phyloP scores from a whole-genome alignment of 1,140 invertebrate species.

The Paralvinella palmiformis region DNA sequence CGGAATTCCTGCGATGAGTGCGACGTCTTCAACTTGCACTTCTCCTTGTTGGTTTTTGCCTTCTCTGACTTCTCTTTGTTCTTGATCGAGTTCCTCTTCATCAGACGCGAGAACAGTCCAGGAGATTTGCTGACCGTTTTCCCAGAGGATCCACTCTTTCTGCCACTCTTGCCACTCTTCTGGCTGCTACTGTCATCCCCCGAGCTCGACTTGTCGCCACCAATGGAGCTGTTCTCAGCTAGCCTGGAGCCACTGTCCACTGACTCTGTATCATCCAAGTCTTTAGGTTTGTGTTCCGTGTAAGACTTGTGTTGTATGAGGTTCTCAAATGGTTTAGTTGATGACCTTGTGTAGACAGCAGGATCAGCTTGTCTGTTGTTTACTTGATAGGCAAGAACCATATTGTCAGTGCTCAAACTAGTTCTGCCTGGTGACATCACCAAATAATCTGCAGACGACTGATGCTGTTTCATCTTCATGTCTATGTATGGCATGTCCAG shows the following conservation, averaged over 20 bases:
- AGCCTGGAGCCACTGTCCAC: neutral
- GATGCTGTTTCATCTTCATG: neutral
- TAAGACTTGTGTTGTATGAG: conserved; percentile 1
- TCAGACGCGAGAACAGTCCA: conserved; percentile 8
- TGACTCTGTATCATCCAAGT: neutral
- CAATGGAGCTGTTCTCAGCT: no score
- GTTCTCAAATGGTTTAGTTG: conserved; percentile 12
- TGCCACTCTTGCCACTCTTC: neutral
- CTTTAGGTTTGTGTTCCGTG: neutral
- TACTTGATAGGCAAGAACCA: neutral
- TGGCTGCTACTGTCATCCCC: neutral
- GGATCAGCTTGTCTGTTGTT: neutral
- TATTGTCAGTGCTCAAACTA: no score
- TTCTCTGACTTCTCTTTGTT: neutral
- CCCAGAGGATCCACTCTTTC: no score
- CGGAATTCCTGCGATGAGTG: no score
- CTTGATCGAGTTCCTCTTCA: neutral
- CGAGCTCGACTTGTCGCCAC: neutral
- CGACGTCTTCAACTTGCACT: no score
- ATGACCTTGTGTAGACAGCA: neutral
- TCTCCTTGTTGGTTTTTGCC: neutral
- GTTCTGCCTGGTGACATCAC: no score
- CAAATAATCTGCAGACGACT: no score
- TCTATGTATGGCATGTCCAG: neutral
- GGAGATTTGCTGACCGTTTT: neutral